phyloP scores from a whole-genome alignment of 92 coral and sea anemone species.

The Galaxea fascicularis region DNA sequence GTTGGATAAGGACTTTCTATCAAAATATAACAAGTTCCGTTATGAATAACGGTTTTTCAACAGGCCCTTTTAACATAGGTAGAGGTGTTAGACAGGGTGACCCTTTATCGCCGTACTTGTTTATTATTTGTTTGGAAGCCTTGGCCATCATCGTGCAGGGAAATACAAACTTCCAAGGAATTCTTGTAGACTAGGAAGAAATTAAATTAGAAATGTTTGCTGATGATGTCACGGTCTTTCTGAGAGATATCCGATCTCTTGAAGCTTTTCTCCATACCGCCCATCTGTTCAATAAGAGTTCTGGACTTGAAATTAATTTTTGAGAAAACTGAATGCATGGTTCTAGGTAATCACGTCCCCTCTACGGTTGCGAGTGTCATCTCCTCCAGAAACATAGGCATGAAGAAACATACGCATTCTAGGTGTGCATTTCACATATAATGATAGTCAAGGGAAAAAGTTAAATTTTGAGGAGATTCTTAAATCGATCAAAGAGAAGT shows the following conservation, averaged over 20 bases:
- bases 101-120: too few species aligned
- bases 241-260: background rate
- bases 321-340: conserved; percentile 6
- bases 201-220: conserved; percentile 16
- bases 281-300: background rate
- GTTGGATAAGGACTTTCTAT: background rate
- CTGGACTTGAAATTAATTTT: conserved; percentile 2
- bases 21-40: conserved; percentile 16
- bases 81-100: too few species aligned
- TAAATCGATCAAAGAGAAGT: too few species aligned
- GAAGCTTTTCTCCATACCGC: background rate
- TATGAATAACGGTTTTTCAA: conserved; percentile 12
- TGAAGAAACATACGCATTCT: too few species aligned
- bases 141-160: background rate
- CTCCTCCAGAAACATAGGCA: too few species aligned
- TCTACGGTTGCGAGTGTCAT: too few species aligned
- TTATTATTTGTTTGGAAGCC: too few species aligned
- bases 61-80: too few species aligned
- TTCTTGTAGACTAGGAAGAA: conserved; percentile 3
- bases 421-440: too few species aligned
- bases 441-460: too few species aligned
- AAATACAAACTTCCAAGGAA: conserved; percentile 2
- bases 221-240: background rate
- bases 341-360: too few species aligned
- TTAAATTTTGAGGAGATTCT: too few species aligned